A percentile compares a stretch with the other conserved stretches of the same genome.
These are phyloP conservation scores for Cassiopea xamachana DNA, from an alignment of 30 jellyfish, hydroid and myxozoan species.

Conservation along the genomic window DNA sequence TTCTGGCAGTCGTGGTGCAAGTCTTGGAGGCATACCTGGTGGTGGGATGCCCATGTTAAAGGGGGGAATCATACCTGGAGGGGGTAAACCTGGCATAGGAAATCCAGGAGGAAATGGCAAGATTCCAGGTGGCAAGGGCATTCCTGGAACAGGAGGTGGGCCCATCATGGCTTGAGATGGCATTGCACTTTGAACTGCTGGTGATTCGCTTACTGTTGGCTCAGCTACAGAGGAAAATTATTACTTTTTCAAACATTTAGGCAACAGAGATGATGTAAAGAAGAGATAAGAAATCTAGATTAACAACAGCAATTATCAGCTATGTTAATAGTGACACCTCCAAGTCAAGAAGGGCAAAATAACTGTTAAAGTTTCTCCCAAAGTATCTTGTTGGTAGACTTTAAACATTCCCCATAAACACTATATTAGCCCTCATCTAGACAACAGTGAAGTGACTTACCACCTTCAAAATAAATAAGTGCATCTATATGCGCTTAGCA, in stretches of 20 bases:
- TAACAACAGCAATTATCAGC: no score
- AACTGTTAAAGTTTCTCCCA: no score
- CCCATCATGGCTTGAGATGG: conserved; percentile 70
- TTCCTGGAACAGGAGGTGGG: conserved; percentile 85
- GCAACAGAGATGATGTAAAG: no score
- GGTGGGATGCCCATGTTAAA: conserved; percentile 76
- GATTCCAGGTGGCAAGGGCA: conserved; percentile 84
- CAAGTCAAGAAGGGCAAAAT: no score
- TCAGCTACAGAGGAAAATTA: conserved; percentile 12
- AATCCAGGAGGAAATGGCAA: conserved; percentile 90
- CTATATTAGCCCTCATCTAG: no score
- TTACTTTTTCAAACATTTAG: neutral
- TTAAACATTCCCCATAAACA: no score
- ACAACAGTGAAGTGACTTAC: no score
- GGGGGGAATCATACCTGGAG: conserved; percentile 70
- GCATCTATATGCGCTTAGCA: no score
- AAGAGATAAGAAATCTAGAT: no score
- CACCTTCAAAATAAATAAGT: no score
- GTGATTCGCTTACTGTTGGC: conserved; percentile 12
- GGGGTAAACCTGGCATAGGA: conserved; percentile 82
- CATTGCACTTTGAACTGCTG: conserved; percentile 18
- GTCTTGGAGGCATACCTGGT: conserved; percentile 72
- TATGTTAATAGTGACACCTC: no score
- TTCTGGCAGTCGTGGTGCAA: conserved; percentile 35
- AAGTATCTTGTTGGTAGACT: no score